Evolutionary conservation across 2,888 invertebrate species (phyloP), one percentile per base, ranked within the genome.

Genomic region (Sericinus montela): DNA sequence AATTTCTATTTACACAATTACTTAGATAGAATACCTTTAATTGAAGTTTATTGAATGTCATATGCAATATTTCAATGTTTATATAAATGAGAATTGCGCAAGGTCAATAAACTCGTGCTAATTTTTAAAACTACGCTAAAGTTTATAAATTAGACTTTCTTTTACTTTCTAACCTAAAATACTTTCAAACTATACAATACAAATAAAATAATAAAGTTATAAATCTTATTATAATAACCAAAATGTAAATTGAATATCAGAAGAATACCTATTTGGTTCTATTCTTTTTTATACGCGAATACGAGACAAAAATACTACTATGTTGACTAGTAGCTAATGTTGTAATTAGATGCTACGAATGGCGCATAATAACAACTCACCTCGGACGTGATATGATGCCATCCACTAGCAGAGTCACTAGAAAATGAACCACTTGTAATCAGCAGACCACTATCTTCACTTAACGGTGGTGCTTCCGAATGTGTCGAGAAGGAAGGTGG

Each of bases 361-460:
- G 41, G 37, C 41, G 23, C 28, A 32, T 45, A 32, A 50, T 28
- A 9, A 50, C 41, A 49, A 55, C 76, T 72, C 81, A 93, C 93
- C 90, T 93, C 93, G 67, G 92, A 92, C 56, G 91, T 89, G 74
- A 92, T 90, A 78, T 92, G 91, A 75, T 91, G 92, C 83, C 91
- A 90, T 70, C 90, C 91, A 80, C 91, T 92, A 60, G 92, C 92
- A 64, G 93, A 93, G 77, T 92, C 93, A 79, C 93, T 94, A 56
- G 94, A 94, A 78, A 93, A 91, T 56, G 94, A 94, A 65, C 93
- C 93, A 84, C 93, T 93, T 65, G 92, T 92, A 70, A 92, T 85
- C 62, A 94, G 85, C 65, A 94, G 90, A 69, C 94, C 94, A 88
- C 93, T 94, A 73, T 94, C 93, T 85, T 94, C 93, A 77, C 93